Percentiles rank a stretch among this genome's conserved stretches.
phyloP scores from a whole-genome alignment of 2,888 invertebrate species.

The Tinea semifulvella region DNA sequence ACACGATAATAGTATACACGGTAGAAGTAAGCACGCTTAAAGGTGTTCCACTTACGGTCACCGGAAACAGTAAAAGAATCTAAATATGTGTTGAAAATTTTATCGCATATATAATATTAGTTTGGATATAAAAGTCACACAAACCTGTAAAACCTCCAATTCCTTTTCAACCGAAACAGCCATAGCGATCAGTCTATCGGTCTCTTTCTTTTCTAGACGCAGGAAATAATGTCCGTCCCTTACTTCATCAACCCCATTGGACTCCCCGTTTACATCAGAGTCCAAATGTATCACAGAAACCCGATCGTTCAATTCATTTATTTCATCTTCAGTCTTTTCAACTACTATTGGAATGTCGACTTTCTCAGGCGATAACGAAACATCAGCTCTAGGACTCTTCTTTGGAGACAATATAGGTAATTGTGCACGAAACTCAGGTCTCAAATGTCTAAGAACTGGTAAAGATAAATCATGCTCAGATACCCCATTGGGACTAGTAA shows the following conservation, averaged over 20 bases:
- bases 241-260: constrained; percentile 35
- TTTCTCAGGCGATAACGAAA: constrained; percentile 38
- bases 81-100: neutral
- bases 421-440: constrained; percentile 88
- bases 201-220: constrained; percentile 76
- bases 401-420: constrained; percentile 75
- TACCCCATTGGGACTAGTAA: constrained; percentile 37
- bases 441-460: constrained; percentile 83
- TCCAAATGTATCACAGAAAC: constrained; percentile 52
- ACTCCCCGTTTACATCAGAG: constrained; percentile 25
- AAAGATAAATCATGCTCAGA: constrained; percentile 48
- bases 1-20: no score
- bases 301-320: constrained; percentile 31
- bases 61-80: no score
- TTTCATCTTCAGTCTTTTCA: constrained; percentile 15
- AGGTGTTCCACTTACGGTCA: no score
- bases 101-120: neutral
- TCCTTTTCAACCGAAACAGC: constrained; percentile 76
- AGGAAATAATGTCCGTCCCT: constrained; percentile 84
- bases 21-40: no score
- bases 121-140: neutral
- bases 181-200: constrained; percentile 72
- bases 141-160: constrained; percentile 63
- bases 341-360: constrained; percentile 37
- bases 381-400: constrained; percentile 41